Conservation (phyloP, 2,888 invertebrate species). For the Halictus ligatus region DNA sequence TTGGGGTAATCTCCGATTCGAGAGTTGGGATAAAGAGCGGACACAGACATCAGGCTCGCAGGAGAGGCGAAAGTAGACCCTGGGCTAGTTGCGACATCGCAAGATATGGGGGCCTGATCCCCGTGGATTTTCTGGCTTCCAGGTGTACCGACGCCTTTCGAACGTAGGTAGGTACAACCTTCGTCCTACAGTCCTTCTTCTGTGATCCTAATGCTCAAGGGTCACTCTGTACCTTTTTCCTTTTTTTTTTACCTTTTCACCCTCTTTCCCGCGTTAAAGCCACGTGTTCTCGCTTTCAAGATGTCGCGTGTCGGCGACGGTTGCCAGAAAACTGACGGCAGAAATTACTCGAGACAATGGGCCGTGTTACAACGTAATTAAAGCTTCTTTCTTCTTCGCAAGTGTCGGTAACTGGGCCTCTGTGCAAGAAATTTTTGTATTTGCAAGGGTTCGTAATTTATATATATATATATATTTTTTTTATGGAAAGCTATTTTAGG, state of each 20-base stretch:
- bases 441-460: neutral
- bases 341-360: neutral
- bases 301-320: neutral
- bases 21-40: conserved; percentile 78
- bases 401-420: too few species aligned
- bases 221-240: conserved; percentile 80
- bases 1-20: conserved; percentile 54
- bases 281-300: neutral
- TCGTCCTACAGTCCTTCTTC: conserved; percentile 64
- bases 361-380: neutral
- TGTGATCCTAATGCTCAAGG: conserved; percentile 82
- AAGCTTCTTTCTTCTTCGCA: too few species aligned
- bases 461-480: too few species aligned
- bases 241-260: conserved; percentile 72
- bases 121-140: conserved; percentile 72
- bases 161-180: neutral
- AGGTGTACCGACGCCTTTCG: conserved; percentile 48
- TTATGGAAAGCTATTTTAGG: neutral
- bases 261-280: conserved; percentile 25
- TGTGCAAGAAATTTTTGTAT: neutral
- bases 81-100: conserved; percentile 13
- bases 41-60: conserved; percentile 76
- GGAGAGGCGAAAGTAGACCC: conserved; percentile 53
- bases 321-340: neutral
- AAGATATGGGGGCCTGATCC: conserved; percentile 77